phyloP scores from a whole-genome alignment of 2,888 invertebrate species.

The Pyrocoelia pectoralis region DNA sequence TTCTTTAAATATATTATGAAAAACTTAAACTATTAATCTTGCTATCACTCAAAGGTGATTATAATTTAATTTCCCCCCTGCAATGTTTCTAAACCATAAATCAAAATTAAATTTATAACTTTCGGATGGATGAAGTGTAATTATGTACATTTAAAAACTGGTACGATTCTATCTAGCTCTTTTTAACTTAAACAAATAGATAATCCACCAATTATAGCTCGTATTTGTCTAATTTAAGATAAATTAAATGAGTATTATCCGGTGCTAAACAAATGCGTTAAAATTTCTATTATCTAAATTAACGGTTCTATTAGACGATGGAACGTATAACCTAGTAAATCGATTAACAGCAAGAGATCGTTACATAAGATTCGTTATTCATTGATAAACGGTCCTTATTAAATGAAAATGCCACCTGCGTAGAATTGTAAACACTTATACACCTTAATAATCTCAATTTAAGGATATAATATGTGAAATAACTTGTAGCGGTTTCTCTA shows the following conservation, averaged over 20 bases:
- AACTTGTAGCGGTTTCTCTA: constrained; percentile 4
- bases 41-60: no score
- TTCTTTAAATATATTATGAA: no score
- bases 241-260: not conserved
- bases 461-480: not conserved
- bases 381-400: constrained; percentile 3
- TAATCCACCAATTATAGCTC: not conserved
- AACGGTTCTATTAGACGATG: not conserved
- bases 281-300: constrained; percentile 1
- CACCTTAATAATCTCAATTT: constrained; percentile 9
- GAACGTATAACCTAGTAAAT: not conserved
- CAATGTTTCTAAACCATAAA: not conserved
- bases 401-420: constrained; percentile 16
- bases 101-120: not conserved
- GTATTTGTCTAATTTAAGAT: not conserved
- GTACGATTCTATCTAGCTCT: not conserved
- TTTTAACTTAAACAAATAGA: not conserved
- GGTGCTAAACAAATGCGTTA: constrained; percentile 1
- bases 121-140: not conserved
- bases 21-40: no score
- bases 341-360: constrained; percentile 4
- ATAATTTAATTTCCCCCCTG: no score
- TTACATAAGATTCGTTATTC: constrained; percentile 2
- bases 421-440: constrained; percentile 8
- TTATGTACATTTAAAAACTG: not conserved